These are phyloP conservation scores for Agrochola macilenta DNA, from an alignment of 2,888 invertebrate species.

Conservation along the genomic window DNA sequence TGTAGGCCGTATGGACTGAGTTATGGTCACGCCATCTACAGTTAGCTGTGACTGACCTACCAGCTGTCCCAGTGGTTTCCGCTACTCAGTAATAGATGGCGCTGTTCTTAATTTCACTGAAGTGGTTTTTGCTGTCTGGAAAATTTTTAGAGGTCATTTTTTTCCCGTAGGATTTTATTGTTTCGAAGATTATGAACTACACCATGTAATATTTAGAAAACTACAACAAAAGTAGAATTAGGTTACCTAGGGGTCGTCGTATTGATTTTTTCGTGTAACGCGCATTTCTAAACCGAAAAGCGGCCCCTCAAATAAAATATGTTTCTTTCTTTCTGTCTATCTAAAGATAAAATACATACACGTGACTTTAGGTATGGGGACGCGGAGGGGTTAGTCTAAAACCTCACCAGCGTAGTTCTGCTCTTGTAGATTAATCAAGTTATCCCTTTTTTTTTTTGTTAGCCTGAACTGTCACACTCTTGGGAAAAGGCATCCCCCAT, in stretches of 20 bases:
- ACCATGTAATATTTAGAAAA: not conserved
- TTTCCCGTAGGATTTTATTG: not conserved
- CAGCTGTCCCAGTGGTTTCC: not conserved
- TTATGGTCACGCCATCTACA: too few relatives aligned
- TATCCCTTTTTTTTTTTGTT: not conserved
- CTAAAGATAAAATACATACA: too few relatives aligned
- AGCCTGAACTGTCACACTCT: not conserved
- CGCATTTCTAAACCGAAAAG: too few relatives aligned
- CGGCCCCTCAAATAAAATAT: too few relatives aligned
- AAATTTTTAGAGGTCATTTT: not conserved
- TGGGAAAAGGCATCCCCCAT: too few relatives aligned
- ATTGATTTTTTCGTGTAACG: too few relatives aligned
- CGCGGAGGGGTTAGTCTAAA: too few relatives aligned
- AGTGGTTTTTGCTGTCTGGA: not conserved
- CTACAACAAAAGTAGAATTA: not conserved
- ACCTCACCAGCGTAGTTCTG: not conserved
- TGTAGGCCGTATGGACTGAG: too few relatives aligned
- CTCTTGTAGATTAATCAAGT: not conserved
- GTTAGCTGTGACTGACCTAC: not conserved
- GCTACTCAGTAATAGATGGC: slow-evolving; percentile 21
- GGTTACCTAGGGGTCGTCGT: not conserved
- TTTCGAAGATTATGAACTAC: not conserved
- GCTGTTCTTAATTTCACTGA: not conserved
- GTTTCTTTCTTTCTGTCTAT: too few relatives aligned
- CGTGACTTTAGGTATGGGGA: too few relatives aligned